These are phyloP conservation scores for Apodemus sylvaticus DNA, from an alignment of 2,113 vertebrate genomes.

Conservation along the genomic window DNA sequence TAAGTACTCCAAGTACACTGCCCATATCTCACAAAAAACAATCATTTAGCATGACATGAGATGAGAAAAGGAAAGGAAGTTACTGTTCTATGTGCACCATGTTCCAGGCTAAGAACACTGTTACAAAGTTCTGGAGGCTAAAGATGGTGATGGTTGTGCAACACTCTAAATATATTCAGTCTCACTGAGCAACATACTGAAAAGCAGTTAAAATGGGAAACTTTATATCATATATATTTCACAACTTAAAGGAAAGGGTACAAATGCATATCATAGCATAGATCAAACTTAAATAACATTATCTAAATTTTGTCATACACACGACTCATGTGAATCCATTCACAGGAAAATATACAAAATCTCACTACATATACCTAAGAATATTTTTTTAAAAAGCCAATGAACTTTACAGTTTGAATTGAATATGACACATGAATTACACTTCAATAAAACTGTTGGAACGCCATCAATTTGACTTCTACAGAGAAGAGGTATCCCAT, in stretches of 20 bases:
- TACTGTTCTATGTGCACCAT: not conserved
- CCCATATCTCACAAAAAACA: not conserved
- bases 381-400: not conserved
- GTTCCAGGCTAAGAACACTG: not conserved
- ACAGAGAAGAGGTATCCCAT: not conserved
- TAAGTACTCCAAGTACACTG: not conserved
- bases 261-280: not conserved
- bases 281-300: slow-evolving; percentile 37
- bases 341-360: slow-evolving; percentile 23
- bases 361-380: not conserved
- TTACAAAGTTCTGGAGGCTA: not conserved
- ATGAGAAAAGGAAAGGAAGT: not conserved
- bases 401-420: slow-evolving; percentile 19
- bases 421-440: not conserved
- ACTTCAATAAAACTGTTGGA: slow-evolving; percentile 11
- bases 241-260: not conserved
- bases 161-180: not conserved
- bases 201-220: slow-evolving; percentile 21
- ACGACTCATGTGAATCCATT: not conserved
- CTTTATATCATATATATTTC: not conserved
- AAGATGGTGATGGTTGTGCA: not conserved
- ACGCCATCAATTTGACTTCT: slow-evolving; percentile 22
- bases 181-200: slow-evolving; percentile 7
- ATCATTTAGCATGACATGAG: not conserved
- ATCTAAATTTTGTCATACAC: slow-evolving; percentile 14